phyloP scores from a whole-genome alignment of 92 coral and sea anemone genomes.

The Zoanthus sansibaricus region DNA sequence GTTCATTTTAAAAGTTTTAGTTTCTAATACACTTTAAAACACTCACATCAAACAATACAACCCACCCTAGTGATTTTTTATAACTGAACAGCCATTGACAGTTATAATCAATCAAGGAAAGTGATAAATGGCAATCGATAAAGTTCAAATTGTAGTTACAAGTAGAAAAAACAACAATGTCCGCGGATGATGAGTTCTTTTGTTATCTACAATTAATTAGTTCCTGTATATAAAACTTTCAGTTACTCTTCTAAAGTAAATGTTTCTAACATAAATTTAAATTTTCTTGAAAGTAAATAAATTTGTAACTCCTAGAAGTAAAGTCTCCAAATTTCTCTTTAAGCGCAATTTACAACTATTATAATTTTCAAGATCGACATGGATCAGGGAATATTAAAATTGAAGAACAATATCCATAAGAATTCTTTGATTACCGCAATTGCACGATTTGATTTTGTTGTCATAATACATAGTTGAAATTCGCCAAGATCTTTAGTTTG shows the following conservation, averaged over 20 bases:
- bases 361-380: conserved; percentile 10
- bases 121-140: conserved; percentile 18
- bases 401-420: neutral
- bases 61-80: neutral
- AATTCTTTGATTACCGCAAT: conserved; percentile 20
- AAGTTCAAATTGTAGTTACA: conserved; percentile 11
- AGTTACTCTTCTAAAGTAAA: neutral
- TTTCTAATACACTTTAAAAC: neutral
- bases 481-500: neutral
- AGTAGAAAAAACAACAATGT: neutral
- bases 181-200: conserved; percentile 1
- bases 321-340: neutral
- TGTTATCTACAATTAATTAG: neutral
- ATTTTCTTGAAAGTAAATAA: neutral
- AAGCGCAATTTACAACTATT: neutral
- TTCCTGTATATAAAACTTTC: neutral
- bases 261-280: neutral
- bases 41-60: neutral
- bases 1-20: neutral
- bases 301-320: neutral
- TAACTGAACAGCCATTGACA: neutral
- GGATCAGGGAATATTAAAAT: conserved; percentile 7
- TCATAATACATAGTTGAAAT: neutral
- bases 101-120: conserved; percentile 15
- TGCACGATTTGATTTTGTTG: neutral